These are phyloP conservation scores for Leptinotarsa peninsularis DNA, from an alignment of 2,888 invertebrate species.

Conservation along the genomic window DNA sequence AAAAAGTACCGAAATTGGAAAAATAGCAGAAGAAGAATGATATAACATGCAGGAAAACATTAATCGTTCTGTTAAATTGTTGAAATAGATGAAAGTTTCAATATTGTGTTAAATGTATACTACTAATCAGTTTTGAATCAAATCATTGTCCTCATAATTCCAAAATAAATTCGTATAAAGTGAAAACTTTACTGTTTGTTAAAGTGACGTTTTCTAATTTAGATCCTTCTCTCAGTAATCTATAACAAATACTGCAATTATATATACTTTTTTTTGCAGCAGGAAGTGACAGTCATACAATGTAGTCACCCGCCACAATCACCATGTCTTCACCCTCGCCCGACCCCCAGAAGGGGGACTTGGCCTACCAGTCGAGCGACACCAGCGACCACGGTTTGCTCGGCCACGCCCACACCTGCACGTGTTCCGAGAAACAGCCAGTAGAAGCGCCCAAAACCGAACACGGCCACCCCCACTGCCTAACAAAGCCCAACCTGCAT, in stretches of 20 bases:
- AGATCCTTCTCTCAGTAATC: background rate
- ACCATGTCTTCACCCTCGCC: slow-evolving; percentile 61
- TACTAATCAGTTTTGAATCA: no score
- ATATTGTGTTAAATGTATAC: no score
- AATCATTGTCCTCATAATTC: no score
- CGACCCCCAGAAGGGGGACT: slow-evolving; percentile 61
- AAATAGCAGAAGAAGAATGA: no score
- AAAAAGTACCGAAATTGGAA: no score
- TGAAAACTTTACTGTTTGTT: no score
- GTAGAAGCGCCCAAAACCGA: slow-evolving; percentile 58
- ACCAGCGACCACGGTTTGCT: slow-evolving; percentile 62
- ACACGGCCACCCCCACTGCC: slow-evolving; percentile 44
- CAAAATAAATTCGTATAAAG: no score
- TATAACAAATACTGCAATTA: background rate
- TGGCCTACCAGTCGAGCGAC: slow-evolving; percentile 63
- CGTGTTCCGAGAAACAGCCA: slow-evolving; percentile 57
- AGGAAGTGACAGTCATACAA: background rate
- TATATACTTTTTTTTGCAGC: background rate
- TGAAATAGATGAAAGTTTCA: no score
- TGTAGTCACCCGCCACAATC: slow-evolving; percentile 9
- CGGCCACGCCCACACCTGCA: slow-evolving; percentile 55
- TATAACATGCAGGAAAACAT: no score
- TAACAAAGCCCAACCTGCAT: slow-evolving; percentile 45
- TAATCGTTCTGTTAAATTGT: no score
- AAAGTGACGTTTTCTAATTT: no score